A percentile compares a stretch with the other conserved stretches of the same genome.
phyloP scores from a whole-genome alignment of 2,797 vertebrate genomes.

The Malurus splendens region DNA sequence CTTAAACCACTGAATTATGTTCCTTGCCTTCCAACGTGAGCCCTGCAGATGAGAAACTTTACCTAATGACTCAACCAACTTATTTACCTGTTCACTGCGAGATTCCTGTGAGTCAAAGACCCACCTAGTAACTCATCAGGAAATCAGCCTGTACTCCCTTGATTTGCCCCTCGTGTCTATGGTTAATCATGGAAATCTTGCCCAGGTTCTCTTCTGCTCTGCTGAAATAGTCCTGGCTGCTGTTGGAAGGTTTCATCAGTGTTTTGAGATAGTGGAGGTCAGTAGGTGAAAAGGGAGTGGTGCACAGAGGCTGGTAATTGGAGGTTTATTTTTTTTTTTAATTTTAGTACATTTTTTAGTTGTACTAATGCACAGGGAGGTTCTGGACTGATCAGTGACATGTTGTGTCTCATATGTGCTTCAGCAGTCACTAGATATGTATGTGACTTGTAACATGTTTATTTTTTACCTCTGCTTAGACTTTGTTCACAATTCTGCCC shows the following conservation, averaged over 20 bases:
- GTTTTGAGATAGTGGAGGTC: not conserved
- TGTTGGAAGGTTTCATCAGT: not conserved
- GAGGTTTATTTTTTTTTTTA: not conserved
- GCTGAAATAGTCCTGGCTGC: not conserved
- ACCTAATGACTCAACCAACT: not conserved
- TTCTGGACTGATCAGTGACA: not conserved
- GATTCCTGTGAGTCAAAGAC: not conserved
- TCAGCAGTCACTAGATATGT: not conserved
- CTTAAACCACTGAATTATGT: conserved; percentile 42
- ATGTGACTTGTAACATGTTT: not conserved
- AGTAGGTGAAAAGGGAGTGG: not conserved
- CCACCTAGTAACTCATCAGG: not conserved
- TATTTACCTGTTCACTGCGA: not conserved
- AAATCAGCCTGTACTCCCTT: not conserved
- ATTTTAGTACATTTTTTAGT: not conserved
- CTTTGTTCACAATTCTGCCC: not conserved
- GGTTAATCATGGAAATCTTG: not conserved
- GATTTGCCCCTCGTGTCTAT: not conserved
- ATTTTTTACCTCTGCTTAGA: not conserved
- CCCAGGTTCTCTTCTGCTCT: not conserved
- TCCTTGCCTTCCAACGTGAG: not conserved
- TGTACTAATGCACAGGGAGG: not conserved
- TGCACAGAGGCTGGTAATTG: not conserved
- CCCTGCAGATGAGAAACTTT: not conserved
- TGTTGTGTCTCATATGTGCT: fast-evolving